Evolutionary conservation across 2,888 invertebrate species (phyloP).

Genomic region (Meteorus colon): DNA sequence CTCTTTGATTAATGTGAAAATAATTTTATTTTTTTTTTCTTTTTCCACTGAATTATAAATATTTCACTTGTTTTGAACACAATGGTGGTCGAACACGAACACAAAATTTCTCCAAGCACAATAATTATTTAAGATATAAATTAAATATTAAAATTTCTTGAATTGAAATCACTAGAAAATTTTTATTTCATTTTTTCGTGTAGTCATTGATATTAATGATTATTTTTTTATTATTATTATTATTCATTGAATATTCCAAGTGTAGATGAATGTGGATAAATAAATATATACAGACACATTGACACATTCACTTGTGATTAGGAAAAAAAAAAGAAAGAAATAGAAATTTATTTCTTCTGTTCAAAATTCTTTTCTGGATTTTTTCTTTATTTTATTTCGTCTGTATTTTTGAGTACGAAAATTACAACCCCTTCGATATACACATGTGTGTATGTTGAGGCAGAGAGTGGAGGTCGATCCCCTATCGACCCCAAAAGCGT

Average conservation of each 20-base stretch:
- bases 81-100: constrained; percentile 32
- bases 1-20: not conserved
- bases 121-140: not conserved
- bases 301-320: constrained; percentile 45
- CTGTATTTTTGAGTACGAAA: not conserved
- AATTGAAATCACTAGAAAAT: not conserved
- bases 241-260: not conserved
- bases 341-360: constrained; percentile 9
- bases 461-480: constrained; percentile 37
- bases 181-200: not conserved
- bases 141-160: not conserved
- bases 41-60: not conserved
- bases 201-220: constrained; percentile 6
- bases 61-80: constrained; percentile 13
- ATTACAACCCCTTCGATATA: constrained; percentile 19
- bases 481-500: constrained; percentile 35
- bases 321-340: constrained; percentile 17
- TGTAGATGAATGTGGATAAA: constrained; percentile 25
- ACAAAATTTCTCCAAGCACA: constrained; percentile 23
- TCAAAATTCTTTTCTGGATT: not conserved
- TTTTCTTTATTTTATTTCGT: not conserved
- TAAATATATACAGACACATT: constrained; percentile 35
- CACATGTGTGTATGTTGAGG: constrained; percentile 21
- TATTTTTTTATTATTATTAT: not conserved
- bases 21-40: not conserved